Evolutionary conservation across 2,888 invertebrate genomes (phyloP), one percentile per base, ranked within the genome.

Genomic region (Caenorhabditis wallacei): DNA sequence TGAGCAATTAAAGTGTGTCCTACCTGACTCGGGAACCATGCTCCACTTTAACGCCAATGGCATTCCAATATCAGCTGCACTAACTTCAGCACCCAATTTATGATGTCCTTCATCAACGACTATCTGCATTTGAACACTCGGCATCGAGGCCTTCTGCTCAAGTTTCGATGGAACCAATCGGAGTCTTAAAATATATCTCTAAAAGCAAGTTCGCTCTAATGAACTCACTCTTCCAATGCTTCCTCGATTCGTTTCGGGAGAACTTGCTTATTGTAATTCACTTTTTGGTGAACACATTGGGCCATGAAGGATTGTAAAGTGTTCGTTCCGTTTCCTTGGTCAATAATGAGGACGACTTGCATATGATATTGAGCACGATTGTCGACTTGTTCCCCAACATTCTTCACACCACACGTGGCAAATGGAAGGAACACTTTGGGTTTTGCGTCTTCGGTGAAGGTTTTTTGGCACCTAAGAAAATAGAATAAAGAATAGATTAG

Each of bases 101-200:
- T 83, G 80, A 59, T 85, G 70, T 71, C 88, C 80, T 35, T 89
- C 84, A 24, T 91, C 91, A 0, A 87, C 86, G 1, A 91, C 87
- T 22, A 92, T 84, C 18, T 87, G 82, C 92, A 92, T 92, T 46
- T 82, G 78, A 16, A 89, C 89, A 30, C 80, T 82, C 7, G 92
- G 92, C 69, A 91, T 85, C 5, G 87, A 85, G 10, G 92, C 91
- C 63, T 90, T 89, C 53, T 89, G 90, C 53, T 92, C 90, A 18
- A 92, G 48, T 51, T 88, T 87, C 0, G 85, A 85, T 1, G 91
- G 90, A 0, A 88, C 85, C 16, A 92, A 78, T 4, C 85, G 87
- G 11, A 92, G 81, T 78, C 88, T 89, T n/a, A n/a, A n/a, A n/a
- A n/a, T n/a, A n/a, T n/a, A n/a, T n/a, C n/a, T n/a, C n/a, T n/a